Base-by-base conservation (phyloP, 2,113 vertebrate species). In the Hoplias malabaricus region DNA sequence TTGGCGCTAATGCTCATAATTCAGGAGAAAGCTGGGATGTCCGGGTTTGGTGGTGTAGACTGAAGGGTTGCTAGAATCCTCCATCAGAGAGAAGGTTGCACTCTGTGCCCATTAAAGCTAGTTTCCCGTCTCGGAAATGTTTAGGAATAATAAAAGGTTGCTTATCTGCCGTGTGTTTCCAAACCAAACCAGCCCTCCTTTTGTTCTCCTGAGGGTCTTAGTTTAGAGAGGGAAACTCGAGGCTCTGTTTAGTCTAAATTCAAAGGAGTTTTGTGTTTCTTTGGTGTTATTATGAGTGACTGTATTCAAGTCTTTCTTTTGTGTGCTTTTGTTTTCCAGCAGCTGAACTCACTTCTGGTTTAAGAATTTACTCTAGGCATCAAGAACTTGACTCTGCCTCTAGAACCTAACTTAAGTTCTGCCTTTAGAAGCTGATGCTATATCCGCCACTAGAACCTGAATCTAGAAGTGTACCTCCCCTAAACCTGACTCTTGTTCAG, bases 1-100 rank as follows among this genome's bases (percentile, higher is more conserved):
- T 16, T 84, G 79, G 68, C 71, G 62, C 84, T 80, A 83, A 85
- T 82, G 61, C 2, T 65, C 80, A 73, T 63, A 68, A 25, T 57
- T 73, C 40, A 33, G 48, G 57, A 62, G 54, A 25, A n/a, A 42
- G 25, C 8, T 78, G 43, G 68, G 76, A 56, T 14, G 62, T 34
- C 40, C 43, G 5, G 53, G 2, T 19, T 46, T 42, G n/a, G n/a
- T 25, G 38, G 36, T 9, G 34, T 42, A 23, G 43, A 56, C 29
- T 9, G 54, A 53, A 50, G 63, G 67, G 42, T 31, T 65, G 31
- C 38, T 43, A 25, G n/a, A 40, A 16, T 54, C 21, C 73, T 54
- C 5, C 19, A 61, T 75, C 71, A 73, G 31, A 40, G 56, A 62
- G 56, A 63, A 74, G 72, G 72, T 27, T 48, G 57, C 36, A 42